A percentile compares a stretch with the other conserved stretches of the same genome.
phyloP scores from a whole-genome alignment of 2,113 vertebrate genomes.

The Calidris pygmaea region DNA sequence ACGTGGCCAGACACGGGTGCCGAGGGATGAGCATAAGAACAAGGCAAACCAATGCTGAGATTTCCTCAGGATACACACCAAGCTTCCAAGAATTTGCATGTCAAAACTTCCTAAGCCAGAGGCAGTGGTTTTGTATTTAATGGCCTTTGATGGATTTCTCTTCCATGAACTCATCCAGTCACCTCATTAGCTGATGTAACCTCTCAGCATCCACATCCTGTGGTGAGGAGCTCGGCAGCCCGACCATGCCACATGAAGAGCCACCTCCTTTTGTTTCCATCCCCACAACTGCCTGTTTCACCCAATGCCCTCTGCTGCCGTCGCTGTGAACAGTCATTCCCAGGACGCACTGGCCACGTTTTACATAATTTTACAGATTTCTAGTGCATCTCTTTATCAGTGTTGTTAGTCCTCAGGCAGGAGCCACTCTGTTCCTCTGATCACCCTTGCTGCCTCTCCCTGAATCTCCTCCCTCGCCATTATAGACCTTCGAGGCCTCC shows the following conservation, averaged over 20 bases:
- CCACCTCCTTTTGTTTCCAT: slow-evolving; percentile 15
- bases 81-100: slow-evolving; percentile 12
- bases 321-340: neutral
- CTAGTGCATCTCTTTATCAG: neutral
- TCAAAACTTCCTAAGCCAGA: slow-evolving; percentile 22
- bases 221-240: slow-evolving; percentile 13
- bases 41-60: neutral
- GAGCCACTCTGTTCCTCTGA: neutral
- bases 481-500: neutral
- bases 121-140: slow-evolving; percentile 55
- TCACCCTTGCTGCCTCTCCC: neutral
- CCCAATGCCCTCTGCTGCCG: neutral
- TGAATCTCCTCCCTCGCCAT: fast-evolving
- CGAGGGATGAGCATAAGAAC: neutral
- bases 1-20: neutral
- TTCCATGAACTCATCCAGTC: slow-evolving; percentile 61
- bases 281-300: neutral
- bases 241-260: neutral
- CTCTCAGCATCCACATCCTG: slow-evolving; percentile 49
- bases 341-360: neutral
- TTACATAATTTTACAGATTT: neutral
- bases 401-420: neutral
- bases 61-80: neutral
- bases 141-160: slow-evolving; percentile 46
- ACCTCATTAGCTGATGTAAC: slow-evolving; percentile 63